Base-by-base conservation (phyloP, 1,140 invertebrate species). In the Cryptotermes secundus region DNA sequence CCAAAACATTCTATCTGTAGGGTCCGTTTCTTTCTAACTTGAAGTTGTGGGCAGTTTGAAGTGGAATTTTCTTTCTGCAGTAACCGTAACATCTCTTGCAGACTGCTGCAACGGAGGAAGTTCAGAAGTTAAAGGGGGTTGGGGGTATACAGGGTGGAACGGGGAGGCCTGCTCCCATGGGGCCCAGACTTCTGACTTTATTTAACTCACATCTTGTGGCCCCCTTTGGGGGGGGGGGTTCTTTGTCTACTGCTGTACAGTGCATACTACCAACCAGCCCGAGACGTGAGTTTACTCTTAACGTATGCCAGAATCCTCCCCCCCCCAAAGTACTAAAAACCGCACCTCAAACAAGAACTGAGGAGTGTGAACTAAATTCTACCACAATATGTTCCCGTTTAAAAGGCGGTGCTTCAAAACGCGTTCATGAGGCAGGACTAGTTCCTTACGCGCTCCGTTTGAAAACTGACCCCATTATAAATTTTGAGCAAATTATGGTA, bases 41-140 rank as follows among this genome's bases (percentile, higher is more conserved):
- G n/a, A n/a, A n/a, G n/a, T n/a, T 59, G 59, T 72, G 59, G 59
- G 59, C 59, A 72, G 26, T 72, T 72, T n/a, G 59, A 72, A 72
- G 59, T 72, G n/a, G n/a, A 72, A 31, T n/a, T 9, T 3, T 72
- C 59, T 31, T 72, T 72, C n/a, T 31, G 9, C n/a, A n/a, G 59
- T 72, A 19, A 72, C 4, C 9, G 59, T 72, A 72, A 72, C 59
- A 72, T 26, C 26, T 16, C 59, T 72, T 31, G 59, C 59, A 72
- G n/a, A 31, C 59, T 26, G 59, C 14, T 72, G 59, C 26, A 72
- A 19, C 45, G 10, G 45, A 12, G 38, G 38, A 49, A 72, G 59
- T 72, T 72, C 9, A 31, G n/a, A 72, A 72, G 59, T 1, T 3
- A n/a, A 59, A 59, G 4, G 7, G 59, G n/a, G 59, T 6, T 72